Evolutionary conservation across 2,797 vertebrate species (phyloP).

Genomic region (Corythornis leucogaster): DNA sequence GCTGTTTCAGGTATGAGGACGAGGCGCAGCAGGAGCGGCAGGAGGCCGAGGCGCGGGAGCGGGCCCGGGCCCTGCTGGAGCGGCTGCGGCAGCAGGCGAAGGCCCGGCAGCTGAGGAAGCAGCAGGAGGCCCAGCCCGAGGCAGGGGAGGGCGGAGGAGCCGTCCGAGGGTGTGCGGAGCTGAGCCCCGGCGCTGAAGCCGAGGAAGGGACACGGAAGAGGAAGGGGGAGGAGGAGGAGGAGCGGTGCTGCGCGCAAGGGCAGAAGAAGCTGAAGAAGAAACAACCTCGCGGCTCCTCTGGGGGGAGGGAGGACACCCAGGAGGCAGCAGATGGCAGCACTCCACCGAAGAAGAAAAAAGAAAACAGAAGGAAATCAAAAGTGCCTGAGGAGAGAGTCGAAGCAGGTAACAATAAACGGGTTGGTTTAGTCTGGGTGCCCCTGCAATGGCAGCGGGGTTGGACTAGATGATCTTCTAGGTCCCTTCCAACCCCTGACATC

Average conservation of each 20-base stretch:
- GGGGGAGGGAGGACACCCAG: not conserved
- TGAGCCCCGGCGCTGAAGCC: not conserved
- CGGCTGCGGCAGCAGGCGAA: constrained; percentile 85
- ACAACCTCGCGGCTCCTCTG: not conserved
- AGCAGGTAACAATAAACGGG: not conserved
- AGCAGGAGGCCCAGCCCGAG: not conserved
- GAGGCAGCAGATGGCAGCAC: not conserved
- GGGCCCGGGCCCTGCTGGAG: constrained; percentile 81
- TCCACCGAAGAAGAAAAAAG: not conserved
- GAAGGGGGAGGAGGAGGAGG: not conserved
- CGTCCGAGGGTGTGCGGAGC: constrained; percentile 70
- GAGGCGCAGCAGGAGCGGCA: constrained; percentile 70
- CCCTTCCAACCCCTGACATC: no score
- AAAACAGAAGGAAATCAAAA: not conserved
- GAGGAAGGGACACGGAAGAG: not conserved
- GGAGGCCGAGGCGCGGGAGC: not conserved
- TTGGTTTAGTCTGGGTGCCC: not conserved
- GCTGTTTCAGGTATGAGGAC: constrained; percentile 79
- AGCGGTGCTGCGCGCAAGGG: not conserved
- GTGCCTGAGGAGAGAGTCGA: not conserved
- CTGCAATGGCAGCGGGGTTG: no score
- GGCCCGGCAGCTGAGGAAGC: constrained; percentile 77
- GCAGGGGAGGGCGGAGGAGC: not conserved
- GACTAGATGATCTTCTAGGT: no score
- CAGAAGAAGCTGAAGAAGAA: not conserved